A percentile compares a stretch with the other conserved stretches of the same genome.
These are phyloP conservation scores for Malthinus seriepunctatus DNA, from an alignment of 2,888 invertebrate species.

Conservation along the genomic window DNA sequence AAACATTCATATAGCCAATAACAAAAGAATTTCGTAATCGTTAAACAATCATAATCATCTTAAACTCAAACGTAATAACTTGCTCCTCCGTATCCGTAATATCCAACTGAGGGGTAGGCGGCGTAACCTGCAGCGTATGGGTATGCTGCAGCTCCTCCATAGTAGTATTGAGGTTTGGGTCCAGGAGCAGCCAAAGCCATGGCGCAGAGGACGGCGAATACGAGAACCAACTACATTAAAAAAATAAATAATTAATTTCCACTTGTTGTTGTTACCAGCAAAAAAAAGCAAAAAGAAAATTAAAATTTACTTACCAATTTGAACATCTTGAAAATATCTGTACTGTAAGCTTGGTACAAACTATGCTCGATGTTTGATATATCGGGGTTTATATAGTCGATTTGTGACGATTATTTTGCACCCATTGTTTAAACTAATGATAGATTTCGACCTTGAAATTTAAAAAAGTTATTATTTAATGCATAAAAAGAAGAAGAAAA, in stretches of 20 bases:
- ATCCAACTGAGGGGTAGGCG: not conserved
- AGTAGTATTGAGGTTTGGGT: constrained; percentile 45
- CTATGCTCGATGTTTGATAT: not conserved
- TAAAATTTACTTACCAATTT: constrained; percentile 16
- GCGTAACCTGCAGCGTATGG: constrained; percentile 28
- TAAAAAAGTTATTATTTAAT: not conserved
- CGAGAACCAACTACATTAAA: constrained; percentile 53
- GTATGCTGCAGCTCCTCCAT: constrained; percentile 42
- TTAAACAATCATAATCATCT: not conserved
- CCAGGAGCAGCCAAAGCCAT: constrained; percentile 60
- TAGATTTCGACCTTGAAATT: constrained; percentile 1
- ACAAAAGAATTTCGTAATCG: not conserved
- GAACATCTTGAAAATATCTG: constrained; percentile 18
- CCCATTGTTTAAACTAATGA: not conserved
- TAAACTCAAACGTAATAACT: not conserved
- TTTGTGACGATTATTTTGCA: not conserved
- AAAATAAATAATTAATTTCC: constrained; percentile 1
- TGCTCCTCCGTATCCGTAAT: not conserved
- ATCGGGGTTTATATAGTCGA: constrained; percentile 10
- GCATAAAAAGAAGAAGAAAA: too few relatives aligned
- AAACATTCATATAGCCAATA: not conserved
- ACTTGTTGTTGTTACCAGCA: not conserved
- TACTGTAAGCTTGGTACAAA: constrained; percentile 8
- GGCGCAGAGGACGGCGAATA: constrained; percentile 54
- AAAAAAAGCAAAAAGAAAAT: too few relatives aligned